Conservation (phyloP, 1,140 invertebrate species). For the Leptestheria dahalacensis region DNA sequence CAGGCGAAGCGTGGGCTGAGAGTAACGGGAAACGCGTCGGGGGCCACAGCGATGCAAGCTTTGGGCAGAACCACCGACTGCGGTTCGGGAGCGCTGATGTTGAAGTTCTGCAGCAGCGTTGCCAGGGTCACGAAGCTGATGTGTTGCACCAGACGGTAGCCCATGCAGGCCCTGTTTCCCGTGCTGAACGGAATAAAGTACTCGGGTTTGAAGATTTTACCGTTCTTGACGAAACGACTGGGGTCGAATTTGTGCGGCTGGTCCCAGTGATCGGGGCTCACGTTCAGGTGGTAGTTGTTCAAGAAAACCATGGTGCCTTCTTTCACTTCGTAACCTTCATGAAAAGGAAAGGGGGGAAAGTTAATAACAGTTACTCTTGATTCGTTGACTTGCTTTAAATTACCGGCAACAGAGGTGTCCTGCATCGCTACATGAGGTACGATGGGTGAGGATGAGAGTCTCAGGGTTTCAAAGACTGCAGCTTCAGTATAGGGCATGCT, state of each 20-base stretch:
- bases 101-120: slow-evolving; percentile 55
- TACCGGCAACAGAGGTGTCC: slow-evolving; percentile 50
- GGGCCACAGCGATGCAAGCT: slow-evolving; percentile 14
- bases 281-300: slow-evolving; percentile 74
- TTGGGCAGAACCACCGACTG: slow-evolving; percentile 12
- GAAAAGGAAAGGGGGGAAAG: slow-evolving; percentile 11
- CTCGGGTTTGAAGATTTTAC: slow-evolving; percentile 27
- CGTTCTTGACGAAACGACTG: slow-evolving; percentile 47
- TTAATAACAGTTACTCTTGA: neutral
- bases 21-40: slow-evolving; percentile 12
- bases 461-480: slow-evolving; percentile 57
- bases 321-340: slow-evolving; percentile 45
- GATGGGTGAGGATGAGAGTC: slow-evolving; percentile 69
- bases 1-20: neutral
- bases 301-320: slow-evolving; percentile 71
- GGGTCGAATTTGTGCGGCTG: slow-evolving; percentile 51
- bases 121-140: slow-evolving; percentile 55
- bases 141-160: slow-evolving; percentile 63
- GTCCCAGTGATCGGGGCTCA: slow-evolving; percentile 53
- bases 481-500: slow-evolving; percentile 68
- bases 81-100: slow-evolving; percentile 30
- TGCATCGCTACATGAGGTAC: slow-evolving; percentile 75
- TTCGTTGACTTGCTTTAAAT: slow-evolving; percentile 12
- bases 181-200: slow-evolving; percentile 77
- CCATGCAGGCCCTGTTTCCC: slow-evolving; percentile 69